Evolutionary conservation across 2,113 vertebrate genomes (phyloP).

Genomic region (Limanda limanda): DNA sequence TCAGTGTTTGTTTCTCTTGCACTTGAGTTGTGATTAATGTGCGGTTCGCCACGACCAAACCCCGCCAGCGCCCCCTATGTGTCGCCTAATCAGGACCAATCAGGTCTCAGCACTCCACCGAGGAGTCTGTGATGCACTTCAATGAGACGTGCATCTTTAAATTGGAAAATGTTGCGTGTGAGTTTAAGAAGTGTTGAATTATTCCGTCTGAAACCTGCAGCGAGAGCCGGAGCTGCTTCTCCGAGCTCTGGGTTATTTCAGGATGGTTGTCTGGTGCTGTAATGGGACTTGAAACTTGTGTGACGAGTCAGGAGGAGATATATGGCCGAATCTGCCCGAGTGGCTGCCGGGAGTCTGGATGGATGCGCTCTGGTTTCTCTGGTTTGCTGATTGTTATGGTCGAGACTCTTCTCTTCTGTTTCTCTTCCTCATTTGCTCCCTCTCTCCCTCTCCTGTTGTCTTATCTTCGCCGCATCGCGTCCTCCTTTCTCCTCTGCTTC

Average conservation of each 20-base stretch:
- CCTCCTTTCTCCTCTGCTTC: slow-evolving; percentile 10
- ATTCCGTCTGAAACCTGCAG: slow-evolving; percentile 48
- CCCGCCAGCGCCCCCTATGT: slow-evolving; percentile 16
- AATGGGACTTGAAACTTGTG: slow-evolving; percentile 63
- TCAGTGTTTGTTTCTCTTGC: slow-evolving; percentile 23
- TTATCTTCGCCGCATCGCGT: slow-evolving; percentile 8
- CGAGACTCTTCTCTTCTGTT: slow-evolving; percentile 29
- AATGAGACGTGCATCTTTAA: neutral
- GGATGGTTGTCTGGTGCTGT: slow-evolving; percentile 54
- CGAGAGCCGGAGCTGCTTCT: slow-evolving; percentile 26
- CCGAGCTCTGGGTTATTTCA: slow-evolving; percentile 60
- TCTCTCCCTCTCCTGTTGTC: neutral
- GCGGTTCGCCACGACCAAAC: slow-evolving; percentile 16
- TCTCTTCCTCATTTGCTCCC: slow-evolving; percentile 42
- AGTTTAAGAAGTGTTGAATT: slow-evolving; percentile 6
- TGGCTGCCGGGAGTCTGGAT: slow-evolving; percentile 49
- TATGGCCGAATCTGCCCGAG: too few species aligned
- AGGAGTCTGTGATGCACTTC: neutral
- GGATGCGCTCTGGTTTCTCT: slow-evolving; percentile 48
- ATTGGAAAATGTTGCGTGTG: neutral
- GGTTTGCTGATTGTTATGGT: slow-evolving; percentile 52
- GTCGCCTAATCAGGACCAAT: slow-evolving; percentile 29
- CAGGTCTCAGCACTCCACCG: neutral
- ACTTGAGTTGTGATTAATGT: slow-evolving; percentile 35
- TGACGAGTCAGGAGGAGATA: slow-evolving; percentile 42